Evolutionary conservation across 2,113 vertebrate genomes (phyloP).

Genomic region (Bothrops jararaca): DNA sequence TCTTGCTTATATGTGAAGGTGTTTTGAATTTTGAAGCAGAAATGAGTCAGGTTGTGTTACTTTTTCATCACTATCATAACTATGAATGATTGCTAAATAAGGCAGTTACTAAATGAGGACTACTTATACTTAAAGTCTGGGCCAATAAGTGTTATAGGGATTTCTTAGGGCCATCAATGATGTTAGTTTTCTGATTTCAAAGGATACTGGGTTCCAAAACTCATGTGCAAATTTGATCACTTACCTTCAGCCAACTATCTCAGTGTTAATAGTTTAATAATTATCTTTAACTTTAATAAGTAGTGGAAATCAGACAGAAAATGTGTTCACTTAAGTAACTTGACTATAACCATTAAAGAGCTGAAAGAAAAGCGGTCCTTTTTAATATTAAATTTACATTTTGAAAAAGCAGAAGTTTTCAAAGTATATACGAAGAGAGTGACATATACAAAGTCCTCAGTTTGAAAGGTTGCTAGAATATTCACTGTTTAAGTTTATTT

Average conservation of each 20-base stretch:
- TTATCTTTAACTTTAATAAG: neutral
- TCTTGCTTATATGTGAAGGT: neutral
- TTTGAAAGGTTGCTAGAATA: neutral
- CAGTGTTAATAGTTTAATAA: neutral
- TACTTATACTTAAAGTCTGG: neutral
- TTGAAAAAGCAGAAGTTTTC: neutral
- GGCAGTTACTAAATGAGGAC: neutral
- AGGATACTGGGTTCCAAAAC: neutral
- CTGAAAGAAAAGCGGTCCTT: neutral
- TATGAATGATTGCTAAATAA: neutral
- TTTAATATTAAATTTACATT: neutral
- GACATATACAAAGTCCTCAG: neutral
- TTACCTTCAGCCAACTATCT: neutral
- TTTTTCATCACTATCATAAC: neutral
- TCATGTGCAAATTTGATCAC: neutral
- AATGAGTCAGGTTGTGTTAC: neutral
- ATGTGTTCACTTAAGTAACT: neutral
- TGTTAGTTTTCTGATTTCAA: neutral
- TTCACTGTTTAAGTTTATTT: neutral
- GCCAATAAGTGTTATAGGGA: neutral
- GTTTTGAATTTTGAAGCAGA: neutral
- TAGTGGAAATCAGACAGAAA: neutral
- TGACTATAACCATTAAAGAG: neutral
- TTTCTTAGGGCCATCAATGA: neutral
- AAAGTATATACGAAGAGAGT: neutral